phyloP scores from a whole-genome alignment of 30 jellyfish, hydroid and myxozoan genomes.

The Pelagia noctiluca region DNA sequence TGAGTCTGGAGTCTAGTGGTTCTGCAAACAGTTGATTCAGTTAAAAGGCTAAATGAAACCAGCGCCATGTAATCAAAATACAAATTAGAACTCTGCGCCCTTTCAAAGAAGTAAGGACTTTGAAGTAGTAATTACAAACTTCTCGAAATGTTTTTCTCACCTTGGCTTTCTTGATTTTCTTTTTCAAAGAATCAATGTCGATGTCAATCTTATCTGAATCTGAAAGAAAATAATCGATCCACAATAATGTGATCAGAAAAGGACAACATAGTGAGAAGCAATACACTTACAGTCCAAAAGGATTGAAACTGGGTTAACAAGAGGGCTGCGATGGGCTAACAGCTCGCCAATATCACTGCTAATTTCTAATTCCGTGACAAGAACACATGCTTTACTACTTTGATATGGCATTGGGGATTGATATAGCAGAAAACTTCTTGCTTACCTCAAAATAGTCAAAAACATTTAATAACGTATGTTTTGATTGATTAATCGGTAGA shows the following conservation, averaged over 20 bases:
- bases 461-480: no score
- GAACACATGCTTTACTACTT: no score
- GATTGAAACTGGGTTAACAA: neutral
- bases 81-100: neutral
- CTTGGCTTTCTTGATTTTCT: conserved; percentile 63
- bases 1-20: neutral
- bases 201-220: conserved; percentile 35
- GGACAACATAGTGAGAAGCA: neutral
- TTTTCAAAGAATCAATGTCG: conserved; percentile 71
- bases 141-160: conserved; percentile 7
- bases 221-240: neutral
- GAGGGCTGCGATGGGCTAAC: neutral
- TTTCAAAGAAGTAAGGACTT: neutral
- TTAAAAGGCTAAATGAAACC: no score
- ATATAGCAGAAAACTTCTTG: no score
- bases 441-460: no score
- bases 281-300: neutral
- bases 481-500: no score
- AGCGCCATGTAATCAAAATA: neutral
- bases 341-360: no score
- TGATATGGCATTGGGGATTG: no score
- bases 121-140: neutral
- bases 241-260: neutral
- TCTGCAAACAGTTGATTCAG: neutral
- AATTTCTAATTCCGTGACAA: no score